A percentile compares a stretch with the other conserved stretches of the same genome.
Evolutionary conservation across 2,888 invertebrate species (phyloP).

Genomic region (Notocelia uddmanniana): DNA sequence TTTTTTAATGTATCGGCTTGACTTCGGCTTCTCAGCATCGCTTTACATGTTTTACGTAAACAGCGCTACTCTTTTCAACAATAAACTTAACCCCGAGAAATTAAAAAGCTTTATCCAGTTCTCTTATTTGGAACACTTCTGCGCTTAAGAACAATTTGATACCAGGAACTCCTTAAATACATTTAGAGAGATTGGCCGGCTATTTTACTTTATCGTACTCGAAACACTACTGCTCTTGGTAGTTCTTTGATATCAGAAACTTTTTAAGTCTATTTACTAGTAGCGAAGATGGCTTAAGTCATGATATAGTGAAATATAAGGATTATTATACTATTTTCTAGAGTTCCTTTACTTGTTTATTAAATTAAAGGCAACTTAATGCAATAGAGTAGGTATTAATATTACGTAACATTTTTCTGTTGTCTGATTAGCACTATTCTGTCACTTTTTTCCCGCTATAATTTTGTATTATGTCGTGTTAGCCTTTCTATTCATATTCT

Average conservation of each 20-base stretch:
- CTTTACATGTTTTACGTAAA: neutral
- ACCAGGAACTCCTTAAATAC: slow-evolving; percentile 23
- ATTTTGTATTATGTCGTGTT: neutral
- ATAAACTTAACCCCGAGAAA: slow-evolving; percentile 13
- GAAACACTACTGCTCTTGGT: slow-evolving; percentile 23
- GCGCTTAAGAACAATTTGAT: slow-evolving; percentile 27
- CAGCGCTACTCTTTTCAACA: slow-evolving; percentile 2
- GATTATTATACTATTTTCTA: no score
- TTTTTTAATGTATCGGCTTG: no score
- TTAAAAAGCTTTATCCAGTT: slow-evolving; percentile 11
- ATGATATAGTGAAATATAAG: no score
- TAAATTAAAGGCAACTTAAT: neutral
- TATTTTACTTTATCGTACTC: slow-evolving; percentile 30
- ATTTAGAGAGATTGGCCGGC: slow-evolving; percentile 22
- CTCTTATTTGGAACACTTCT: slow-evolving; percentile 3
- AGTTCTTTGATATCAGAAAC: slow-evolving; percentile 16
- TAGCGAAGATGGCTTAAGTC: neutral
- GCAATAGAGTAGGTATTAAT: no score
- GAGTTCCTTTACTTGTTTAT: no score
- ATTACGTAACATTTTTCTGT: neutral
- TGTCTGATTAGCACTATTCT: neutral
- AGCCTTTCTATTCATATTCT: no score
- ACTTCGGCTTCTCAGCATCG: neutral
- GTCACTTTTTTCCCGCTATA: neutral
- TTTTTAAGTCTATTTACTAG: neutral